Evolutionary conservation across 2,888 invertebrate genomes (phyloP).

Genomic region (Frankliniella intonsa): DNA sequence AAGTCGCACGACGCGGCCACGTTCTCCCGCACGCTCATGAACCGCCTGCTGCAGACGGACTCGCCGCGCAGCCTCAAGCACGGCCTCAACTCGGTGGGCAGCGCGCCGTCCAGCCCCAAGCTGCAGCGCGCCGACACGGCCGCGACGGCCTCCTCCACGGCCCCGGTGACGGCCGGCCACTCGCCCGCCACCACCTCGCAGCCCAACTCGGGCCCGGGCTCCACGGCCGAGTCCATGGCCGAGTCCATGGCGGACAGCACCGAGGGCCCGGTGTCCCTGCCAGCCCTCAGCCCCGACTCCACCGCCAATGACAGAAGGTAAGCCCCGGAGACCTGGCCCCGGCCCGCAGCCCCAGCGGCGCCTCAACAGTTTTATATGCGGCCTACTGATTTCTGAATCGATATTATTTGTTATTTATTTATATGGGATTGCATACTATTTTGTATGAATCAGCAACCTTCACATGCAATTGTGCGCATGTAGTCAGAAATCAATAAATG

Average conservation of each 20-base stretch:
- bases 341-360: too few species aligned
- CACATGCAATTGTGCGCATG: too few species aligned
- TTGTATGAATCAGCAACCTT: too few species aligned
- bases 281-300: slow-evolving; percentile 42
- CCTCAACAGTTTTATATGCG: too few species aligned
- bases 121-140: slow-evolving; percentile 43
- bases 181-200: slow-evolving; percentile 37
- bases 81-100: slow-evolving; percentile 45
- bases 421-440: too few species aligned
- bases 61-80: slow-evolving; percentile 40
- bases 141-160: slow-evolving; percentile 38
- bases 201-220: slow-evolving; percentile 36
- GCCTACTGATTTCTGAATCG: too few species aligned
- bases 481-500: too few species aligned
- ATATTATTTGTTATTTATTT: too few species aligned
- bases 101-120: slow-evolving; percentile 50
- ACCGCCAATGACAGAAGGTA: slow-evolving; percentile 38
- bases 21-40: slow-evolving; percentile 64
- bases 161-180: slow-evolving; percentile 36
- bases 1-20: slow-evolving; percentile 48
- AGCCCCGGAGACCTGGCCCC: too few species aligned
- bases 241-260: slow-evolving; percentile 56
- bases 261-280: slow-evolving; percentile 56
- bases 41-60: slow-evolving; percentile 58
- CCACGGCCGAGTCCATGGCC: slow-evolving; percentile 50